Conservation (phyloP, 2,797 vertebrate species). For the Muscicapa comitata region DNA sequence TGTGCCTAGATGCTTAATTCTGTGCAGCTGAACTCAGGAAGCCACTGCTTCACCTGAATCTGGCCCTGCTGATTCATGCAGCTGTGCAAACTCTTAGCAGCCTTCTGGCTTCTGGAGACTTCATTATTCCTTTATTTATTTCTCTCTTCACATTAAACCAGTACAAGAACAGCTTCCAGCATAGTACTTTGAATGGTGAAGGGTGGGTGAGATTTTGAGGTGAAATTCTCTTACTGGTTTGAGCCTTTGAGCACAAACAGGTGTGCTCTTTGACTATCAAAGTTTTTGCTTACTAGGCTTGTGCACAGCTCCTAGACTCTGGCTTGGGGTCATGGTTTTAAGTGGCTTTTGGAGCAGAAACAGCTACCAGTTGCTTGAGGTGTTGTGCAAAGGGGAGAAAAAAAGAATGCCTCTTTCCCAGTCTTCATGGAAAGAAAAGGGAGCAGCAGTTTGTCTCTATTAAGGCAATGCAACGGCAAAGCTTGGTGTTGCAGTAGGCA, state of each 20-base stretch:
- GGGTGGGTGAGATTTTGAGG: background rate
- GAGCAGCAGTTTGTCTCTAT: background rate
- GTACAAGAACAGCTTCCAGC: background rate
- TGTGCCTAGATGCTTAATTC: background rate
- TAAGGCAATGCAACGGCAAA: background rate
- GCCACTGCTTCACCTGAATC: accelerated
- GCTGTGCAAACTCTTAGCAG: background rate
- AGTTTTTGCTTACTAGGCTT: background rate
- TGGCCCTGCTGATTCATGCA: background rate
- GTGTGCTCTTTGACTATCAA: background rate
- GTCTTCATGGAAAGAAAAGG: background rate
- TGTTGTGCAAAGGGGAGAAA: too few species aligned
- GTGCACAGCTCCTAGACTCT: background rate
- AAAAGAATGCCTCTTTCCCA: background rate
- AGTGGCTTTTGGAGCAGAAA: background rate
- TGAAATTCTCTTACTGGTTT: background rate
- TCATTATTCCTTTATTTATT: background rate
- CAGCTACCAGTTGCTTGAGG: background rate
- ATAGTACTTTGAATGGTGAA: background rate
- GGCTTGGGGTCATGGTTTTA: background rate
- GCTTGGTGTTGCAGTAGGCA: accelerated
- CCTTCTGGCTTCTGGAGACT: background rate
- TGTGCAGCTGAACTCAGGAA: background rate
- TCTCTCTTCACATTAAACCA: background rate
- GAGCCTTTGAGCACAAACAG: background rate